A percentile compares a stretch with the other conserved stretches of the same genome.
Evolutionary conservation across 2,888 invertebrate species (phyloP).

Genomic region (Limnephilus auricula): DNA sequence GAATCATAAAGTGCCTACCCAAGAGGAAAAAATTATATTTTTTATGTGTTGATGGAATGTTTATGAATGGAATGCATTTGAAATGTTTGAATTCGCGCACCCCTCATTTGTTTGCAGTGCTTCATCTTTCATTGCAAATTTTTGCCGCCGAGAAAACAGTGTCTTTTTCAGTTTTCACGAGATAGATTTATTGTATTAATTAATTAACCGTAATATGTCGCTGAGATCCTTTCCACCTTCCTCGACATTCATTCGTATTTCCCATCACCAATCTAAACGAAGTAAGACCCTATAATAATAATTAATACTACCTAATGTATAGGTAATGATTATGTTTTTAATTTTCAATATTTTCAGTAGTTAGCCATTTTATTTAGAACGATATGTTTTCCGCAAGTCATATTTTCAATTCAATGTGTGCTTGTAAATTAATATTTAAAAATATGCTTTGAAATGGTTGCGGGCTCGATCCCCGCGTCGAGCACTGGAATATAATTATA

Average conservation of each 20-base stretch:
- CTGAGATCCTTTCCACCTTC: slow-evolving; percentile 50
- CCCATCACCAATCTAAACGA: slow-evolving; percentile 54
- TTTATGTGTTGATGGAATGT: neutral
- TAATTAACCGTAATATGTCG: slow-evolving; percentile 37
- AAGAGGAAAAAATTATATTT: neutral
- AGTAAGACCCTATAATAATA: slow-evolving; percentile 38
- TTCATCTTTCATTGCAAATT: neutral
- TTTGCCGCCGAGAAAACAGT: neutral
- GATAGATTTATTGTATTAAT: neutral
- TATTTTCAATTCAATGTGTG: neutral
- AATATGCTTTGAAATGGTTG: neutral
- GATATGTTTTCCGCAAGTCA: neutral
- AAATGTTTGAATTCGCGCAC: neutral
- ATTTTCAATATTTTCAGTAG: neutral
- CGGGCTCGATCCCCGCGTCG: neutral
- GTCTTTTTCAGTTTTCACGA: neutral
- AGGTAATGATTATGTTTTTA: neutral
- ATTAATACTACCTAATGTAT: neutral
- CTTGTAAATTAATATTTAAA: neutral
- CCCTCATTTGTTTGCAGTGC: neutral
- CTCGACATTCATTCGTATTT: slow-evolving; percentile 55
- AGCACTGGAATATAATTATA: neutral
- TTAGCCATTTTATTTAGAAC: neutral
- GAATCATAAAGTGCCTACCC: slow-evolving; percentile 3
- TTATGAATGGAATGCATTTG: neutral